Percentiles rank a stretch among this genome's conserved stretches.
These are phyloP conservation scores for Argopecten irradians DNA, from an alignment of 1,140 invertebrate genomes.

Conservation along the genomic window DNA sequence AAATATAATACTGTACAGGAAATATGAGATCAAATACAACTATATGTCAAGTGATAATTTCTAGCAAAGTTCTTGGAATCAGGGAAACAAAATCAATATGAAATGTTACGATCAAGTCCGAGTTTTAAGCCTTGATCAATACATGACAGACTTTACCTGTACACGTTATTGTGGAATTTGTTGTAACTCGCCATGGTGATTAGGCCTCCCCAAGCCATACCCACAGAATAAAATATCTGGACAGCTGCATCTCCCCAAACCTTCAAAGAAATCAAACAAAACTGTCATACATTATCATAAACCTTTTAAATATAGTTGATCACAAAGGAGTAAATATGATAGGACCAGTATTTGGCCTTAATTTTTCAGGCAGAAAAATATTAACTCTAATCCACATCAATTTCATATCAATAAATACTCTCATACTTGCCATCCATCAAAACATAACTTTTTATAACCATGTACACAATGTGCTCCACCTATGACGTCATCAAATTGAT, in stretches of 20 bases:
- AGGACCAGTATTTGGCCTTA: too few species aligned
- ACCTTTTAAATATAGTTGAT: neutral
- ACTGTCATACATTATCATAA: neutral
- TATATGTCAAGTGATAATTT: neutral
- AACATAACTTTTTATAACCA: too few species aligned
- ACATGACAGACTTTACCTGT: slow-evolving; percentile 58
- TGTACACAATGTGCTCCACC: too few species aligned
- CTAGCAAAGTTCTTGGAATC: neutral
- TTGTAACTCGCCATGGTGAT: slow-evolving; percentile 77
- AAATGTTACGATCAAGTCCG: neutral
- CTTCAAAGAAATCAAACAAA: slow-evolving; percentile 52
- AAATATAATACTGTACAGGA: neutral
- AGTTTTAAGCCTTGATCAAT: neutral
- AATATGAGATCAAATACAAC: neutral
- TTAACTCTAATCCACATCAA: too few species aligned
- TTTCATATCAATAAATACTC: too few species aligned
- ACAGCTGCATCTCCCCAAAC: slow-evolving; percentile 75
- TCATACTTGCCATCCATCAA: too few species aligned
- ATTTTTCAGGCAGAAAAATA: too few species aligned
- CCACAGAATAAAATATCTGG: slow-evolving; percentile 76
- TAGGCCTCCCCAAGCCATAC: slow-evolving; percentile 75
- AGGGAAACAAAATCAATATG: neutral
- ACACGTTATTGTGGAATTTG: slow-evolving; percentile 73
- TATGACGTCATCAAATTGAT: too few species aligned
- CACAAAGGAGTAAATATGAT: neutral